These are phyloP conservation scores for Nibea coibor DNA, from an alignment of 2,113 vertebrate genomes.

Conservation along the genomic window DNA sequence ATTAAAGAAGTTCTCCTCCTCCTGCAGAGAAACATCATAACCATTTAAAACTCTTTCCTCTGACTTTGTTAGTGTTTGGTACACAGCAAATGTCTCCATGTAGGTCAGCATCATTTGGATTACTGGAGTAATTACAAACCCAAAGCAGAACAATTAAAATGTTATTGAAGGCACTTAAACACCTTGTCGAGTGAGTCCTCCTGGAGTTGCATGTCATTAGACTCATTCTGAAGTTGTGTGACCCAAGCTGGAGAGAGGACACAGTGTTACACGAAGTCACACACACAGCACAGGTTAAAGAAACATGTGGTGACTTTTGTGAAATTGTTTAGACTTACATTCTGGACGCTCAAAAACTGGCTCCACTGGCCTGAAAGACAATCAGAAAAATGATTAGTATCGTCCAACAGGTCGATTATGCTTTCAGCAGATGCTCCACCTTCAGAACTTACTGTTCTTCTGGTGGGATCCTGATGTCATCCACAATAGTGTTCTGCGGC, in stretches of 20 bases:
- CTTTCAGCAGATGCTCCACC: not conserved
- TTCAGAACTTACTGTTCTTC: not conserved
- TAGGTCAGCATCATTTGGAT: not conserved
- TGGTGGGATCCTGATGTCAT: not conserved
- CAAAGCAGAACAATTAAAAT: not conserved
- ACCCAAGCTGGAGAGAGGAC: constrained; percentile 66
- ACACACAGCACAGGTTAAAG: not conserved
- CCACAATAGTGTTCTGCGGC: constrained; percentile 50
- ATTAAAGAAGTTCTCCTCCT: constrained; percentile 71
- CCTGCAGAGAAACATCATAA: constrained; percentile 50
- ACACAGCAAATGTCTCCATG: too few relatives aligned
- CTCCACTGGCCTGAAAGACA: constrained; percentile 24
- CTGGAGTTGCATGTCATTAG: constrained; percentile 53
- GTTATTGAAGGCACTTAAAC: not conserved
- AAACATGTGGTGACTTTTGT: not conserved
- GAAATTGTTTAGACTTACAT: constrained; percentile 33
- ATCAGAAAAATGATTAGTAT: not conserved
- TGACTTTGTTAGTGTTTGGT: too few relatives aligned
- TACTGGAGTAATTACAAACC: not conserved
- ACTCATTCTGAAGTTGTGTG: constrained; percentile 57
- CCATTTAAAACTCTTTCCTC: not conserved
- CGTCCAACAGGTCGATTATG: not conserved
- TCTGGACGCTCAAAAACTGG: not conserved
- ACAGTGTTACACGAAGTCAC: not conserved
- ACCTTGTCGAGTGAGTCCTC: constrained; percentile 68